Evolutionary conservation across 92 coral and sea anemone genomes (phyloP).

Genomic region (Diadumene lineata): DNA sequence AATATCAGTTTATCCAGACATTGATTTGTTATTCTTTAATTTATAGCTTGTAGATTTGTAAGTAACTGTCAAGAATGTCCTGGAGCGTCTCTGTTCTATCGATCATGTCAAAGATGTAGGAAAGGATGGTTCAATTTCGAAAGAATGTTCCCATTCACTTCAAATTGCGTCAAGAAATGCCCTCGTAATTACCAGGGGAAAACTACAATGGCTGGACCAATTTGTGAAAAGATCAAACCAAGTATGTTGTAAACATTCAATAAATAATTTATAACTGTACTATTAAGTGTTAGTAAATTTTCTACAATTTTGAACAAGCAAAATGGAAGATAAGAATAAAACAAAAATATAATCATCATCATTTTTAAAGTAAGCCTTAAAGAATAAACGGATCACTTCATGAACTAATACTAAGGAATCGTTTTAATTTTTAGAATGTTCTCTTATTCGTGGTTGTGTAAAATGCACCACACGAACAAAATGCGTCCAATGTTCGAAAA

Average conservation of each 20-base stretch:
- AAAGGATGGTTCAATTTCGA: conserved; percentile 27
- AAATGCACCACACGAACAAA: background rate
- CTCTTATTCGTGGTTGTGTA: background rate
- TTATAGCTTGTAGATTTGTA: conserved; percentile 13
- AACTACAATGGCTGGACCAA: conserved; percentile 7
- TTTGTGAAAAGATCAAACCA: conserved; percentile 3
- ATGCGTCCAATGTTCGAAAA: background rate
- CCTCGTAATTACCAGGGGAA: conserved; percentile 23
- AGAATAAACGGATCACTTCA: too few relatives aligned
- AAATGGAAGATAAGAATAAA: too few relatives aligned
- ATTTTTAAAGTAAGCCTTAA: too few relatives aligned
- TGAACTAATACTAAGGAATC: too few relatives aligned
- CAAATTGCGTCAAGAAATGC: conserved; percentile 22
- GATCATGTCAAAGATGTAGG: conserved; percentile 7
- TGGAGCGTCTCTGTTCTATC: background rate
- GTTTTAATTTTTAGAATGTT: background rate
- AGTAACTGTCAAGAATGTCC: conserved; percentile 15
- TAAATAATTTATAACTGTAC: too few relatives aligned
- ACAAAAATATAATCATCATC: too few relatives aligned
- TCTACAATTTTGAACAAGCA: too few relatives aligned
- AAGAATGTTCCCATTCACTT: background rate
- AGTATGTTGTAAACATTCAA: too few relatives aligned
- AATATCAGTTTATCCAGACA: too few relatives aligned
- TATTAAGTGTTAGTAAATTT: too few relatives aligned
- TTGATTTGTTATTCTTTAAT: too few relatives aligned